A percentile compares a stretch with the other conserved stretches of the same genome.
Evolutionary conservation across 2,888 invertebrate genomes (phyloP).

Genomic region (Lymantria dispar): DNA sequence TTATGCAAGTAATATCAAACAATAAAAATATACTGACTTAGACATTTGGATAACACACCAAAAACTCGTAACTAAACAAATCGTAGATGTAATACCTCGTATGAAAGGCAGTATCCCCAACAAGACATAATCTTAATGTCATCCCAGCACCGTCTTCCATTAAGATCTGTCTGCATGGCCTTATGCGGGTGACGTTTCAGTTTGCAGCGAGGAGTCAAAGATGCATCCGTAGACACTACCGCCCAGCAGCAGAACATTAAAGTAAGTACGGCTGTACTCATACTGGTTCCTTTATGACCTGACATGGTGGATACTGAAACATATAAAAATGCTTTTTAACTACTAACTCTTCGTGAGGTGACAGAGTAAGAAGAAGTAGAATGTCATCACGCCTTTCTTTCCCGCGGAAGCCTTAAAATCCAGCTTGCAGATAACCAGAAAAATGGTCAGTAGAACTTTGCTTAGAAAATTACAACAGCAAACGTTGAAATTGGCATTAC

Average conservation of each 20-base stretch:
- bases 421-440: too few relatives aligned
- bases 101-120: slow-evolving; percentile 92
- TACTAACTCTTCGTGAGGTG: too few relatives aligned
- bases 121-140: slow-evolving; percentile 90
- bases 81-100: slow-evolving; percentile 83
- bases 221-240: slow-evolving; percentile 38
- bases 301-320: slow-evolving; percentile 25
- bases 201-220: slow-evolving; percentile 53
- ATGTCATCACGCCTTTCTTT: too few relatives aligned
- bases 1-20: too few relatives aligned
- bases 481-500: too few relatives aligned
- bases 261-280: slow-evolving; percentile 35
- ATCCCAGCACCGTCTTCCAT: slow-evolving; percentile 90
- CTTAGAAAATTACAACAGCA: too few relatives aligned
- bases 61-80: background rate
- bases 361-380: too few relatives aligned
- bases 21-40: too few relatives aligned
- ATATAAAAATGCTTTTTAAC: background rate
- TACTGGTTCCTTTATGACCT: slow-evolving; percentile 9
- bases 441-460: too few relatives aligned
- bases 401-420: too few relatives aligned
- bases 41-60: background rate
- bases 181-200: slow-evolving; percentile 60
- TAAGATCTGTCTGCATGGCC: slow-evolving; percentile 75
- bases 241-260: slow-evolving; percentile 44